phyloP scores from a whole-genome alignment of 1,140 invertebrate species.

The Drosophila hydei region DNA sequence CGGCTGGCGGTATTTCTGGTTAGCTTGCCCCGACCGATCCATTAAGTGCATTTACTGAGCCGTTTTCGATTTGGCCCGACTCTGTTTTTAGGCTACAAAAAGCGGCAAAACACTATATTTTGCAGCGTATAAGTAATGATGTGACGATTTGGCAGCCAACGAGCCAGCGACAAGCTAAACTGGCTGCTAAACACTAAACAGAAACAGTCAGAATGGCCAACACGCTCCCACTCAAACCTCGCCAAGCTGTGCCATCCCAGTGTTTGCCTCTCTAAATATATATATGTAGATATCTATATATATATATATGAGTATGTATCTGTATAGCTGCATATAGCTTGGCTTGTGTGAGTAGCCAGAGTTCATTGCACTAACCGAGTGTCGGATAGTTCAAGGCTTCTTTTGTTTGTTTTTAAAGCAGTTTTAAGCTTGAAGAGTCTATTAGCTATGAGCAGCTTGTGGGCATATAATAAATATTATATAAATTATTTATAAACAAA shows the following conservation, averaged over 20 bases:
- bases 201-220: slow-evolving; percentile 6
- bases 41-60: slow-evolving; percentile 68
- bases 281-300: not conserved
- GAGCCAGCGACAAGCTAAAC: slow-evolving; percentile 50
- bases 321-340: slow-evolving; percentile 4
- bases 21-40: slow-evolving; percentile 19
- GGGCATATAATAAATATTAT: no score
- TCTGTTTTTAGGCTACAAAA: slow-evolving; percentile 40
- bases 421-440: not conserved
- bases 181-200: slow-evolving; percentile 15
- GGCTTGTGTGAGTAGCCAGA: slow-evolving; percentile 23
- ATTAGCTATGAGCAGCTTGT: not conserved
- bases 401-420: slow-evolving; percentile 40
- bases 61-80: slow-evolving; percentile 72
- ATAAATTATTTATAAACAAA: no score
- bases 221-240: not conserved
- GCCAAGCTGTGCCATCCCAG: not conserved
- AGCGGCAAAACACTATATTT: slow-evolving; percentile 72
- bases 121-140: slow-evolving; percentile 77
- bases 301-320: no score
- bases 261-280: not conserved
- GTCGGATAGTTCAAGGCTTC: slow-evolving; percentile 44
- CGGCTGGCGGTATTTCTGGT: slow-evolving; percentile 20
- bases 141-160: slow-evolving; percentile 75
- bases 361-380: slow-evolving; percentile 54